A percentile compares a stretch with the other conserved stretches of the same genome.
Evolutionary conservation across 2,888 invertebrate genomes (phyloP).

Genomic region (Ryuthela nishihirai): DNA sequence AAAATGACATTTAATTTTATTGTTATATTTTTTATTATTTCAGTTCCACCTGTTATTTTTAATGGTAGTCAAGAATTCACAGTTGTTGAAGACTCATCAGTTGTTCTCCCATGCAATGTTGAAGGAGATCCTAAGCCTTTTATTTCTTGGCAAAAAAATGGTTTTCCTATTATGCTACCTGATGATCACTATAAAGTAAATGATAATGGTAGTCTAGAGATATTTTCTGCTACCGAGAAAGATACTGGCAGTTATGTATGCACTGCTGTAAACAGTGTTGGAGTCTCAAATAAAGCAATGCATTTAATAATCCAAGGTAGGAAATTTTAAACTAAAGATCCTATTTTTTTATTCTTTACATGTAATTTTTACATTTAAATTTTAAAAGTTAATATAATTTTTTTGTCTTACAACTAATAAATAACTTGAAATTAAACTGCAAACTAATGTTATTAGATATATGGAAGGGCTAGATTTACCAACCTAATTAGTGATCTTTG

Average conservation of each 20-base stretch:
- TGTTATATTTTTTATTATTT: neutral
- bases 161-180: slow-evolving; percentile 25
- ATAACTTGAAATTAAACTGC: too few species aligned
- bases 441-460: too few species aligned
- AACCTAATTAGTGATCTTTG: too few species aligned
- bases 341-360: too few species aligned
- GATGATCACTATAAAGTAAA: slow-evolving; percentile 1
- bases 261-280: slow-evolving; percentile 51
- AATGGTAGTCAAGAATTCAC: slow-evolving; percentile 13
- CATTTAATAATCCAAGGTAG: slow-evolving; percentile 19
- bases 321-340: neutral
- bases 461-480: too few species aligned
- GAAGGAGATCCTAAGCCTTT: slow-evolving; percentile 55
- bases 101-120: slow-evolving; percentile 50
- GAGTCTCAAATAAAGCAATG: slow-evolving; percentile 40
- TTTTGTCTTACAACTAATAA: too few species aligned
- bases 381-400: too few species aligned
- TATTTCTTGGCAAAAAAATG: slow-evolving; percentile 47
- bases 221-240: slow-evolving; percentile 3
- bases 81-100: slow-evolving; percentile 7
- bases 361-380: too few species aligned
- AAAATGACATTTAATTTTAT: neutral
- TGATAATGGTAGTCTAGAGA: slow-evolving; percentile 13
- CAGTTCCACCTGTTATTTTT: slow-evolving; percentile 20
- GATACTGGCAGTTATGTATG: slow-evolving; percentile 52